A percentile compares a stretch with the other conserved stretches of the same genome.
Evolutionary conservation across 1,140 invertebrate genomes (phyloP).

Genomic region (Drosophila suzukii): DNA sequence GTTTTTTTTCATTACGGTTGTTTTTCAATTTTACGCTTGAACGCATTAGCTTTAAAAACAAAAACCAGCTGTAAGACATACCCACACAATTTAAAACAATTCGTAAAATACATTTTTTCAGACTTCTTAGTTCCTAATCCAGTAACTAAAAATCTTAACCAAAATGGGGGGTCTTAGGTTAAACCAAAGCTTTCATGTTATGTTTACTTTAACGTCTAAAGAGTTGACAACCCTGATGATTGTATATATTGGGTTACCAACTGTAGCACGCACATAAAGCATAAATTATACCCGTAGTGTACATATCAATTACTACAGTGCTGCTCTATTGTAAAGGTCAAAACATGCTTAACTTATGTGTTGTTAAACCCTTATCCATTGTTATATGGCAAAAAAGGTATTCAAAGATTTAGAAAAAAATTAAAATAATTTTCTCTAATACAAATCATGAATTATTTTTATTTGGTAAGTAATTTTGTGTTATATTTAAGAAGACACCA

Average conservation of each 20-base stretch:
- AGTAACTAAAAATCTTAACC: not conserved
- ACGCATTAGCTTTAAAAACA: not conserved
- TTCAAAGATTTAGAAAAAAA: no score
- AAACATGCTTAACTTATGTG: not conserved
- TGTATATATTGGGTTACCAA: not conserved
- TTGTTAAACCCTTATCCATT: no score
- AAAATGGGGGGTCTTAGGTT: not conserved
- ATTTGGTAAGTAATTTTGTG: not conserved
- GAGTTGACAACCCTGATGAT: constrained; percentile 6
- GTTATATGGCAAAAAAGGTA: no score
- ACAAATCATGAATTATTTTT: no score
- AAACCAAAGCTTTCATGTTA: not conserved
- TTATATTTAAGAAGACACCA: not conserved
- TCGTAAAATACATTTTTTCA: not conserved
- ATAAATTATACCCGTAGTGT: constrained; percentile 42
- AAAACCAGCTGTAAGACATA: no score
- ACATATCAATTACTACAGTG: constrained; percentile 14
- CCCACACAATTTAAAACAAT: no score
- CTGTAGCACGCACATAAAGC: constrained; percentile 26
- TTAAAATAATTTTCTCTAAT: no score
- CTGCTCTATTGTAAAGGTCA: not conserved
- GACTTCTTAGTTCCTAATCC: not conserved
- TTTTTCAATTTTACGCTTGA: not conserved
- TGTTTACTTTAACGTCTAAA: not conserved
- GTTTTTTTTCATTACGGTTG: constrained; percentile 33